A percentile compares a stretch with the other conserved stretches of the same genome.
Evolutionary conservation across 2,888 invertebrate genomes (phyloP).

Genomic region (Kryphioiulus occultus): DNA sequence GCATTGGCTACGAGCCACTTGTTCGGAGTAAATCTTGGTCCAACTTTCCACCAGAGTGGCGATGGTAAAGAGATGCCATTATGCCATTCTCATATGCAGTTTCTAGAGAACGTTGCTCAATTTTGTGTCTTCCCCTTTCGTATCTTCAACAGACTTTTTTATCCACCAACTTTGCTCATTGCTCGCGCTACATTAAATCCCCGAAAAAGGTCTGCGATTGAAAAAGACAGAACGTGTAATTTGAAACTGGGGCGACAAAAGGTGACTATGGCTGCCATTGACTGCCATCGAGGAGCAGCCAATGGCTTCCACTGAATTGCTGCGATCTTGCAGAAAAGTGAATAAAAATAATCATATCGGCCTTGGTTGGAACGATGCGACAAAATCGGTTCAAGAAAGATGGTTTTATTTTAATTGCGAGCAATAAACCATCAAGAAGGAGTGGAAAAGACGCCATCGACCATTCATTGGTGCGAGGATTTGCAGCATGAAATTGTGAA

Average conservation of each 20-base stretch:
- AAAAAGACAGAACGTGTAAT: not conserved
- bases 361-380: not conserved
- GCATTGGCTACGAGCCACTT: constrained; percentile 27
- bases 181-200: not conserved
- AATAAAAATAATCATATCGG: not conserved
- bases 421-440: not conserved
- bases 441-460: not conserved
- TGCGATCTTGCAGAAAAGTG: not conserved
- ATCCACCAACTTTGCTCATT: not conserved
- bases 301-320: not conserved
- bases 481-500: not conserved
- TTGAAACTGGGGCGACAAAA: not conserved
- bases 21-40: not conserved
- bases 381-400: not conserved
- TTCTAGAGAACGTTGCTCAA: not conserved
- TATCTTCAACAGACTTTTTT: not conserved
- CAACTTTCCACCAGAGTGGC: not conserved
- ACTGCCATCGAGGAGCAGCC: not conserved
- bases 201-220: no score
- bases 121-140: not conserved
- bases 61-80: not conserved
- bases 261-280: not conserved
- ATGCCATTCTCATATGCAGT: not conserved
- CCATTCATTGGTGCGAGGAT: not conserved
- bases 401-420: not conserved